A percentile compares a stretch with the other conserved stretches of the same genome.
These are phyloP conservation scores for Anguilla rostrata DNA, from an alignment of 2,113 vertebrate species.

Conservation along the genomic window DNA sequence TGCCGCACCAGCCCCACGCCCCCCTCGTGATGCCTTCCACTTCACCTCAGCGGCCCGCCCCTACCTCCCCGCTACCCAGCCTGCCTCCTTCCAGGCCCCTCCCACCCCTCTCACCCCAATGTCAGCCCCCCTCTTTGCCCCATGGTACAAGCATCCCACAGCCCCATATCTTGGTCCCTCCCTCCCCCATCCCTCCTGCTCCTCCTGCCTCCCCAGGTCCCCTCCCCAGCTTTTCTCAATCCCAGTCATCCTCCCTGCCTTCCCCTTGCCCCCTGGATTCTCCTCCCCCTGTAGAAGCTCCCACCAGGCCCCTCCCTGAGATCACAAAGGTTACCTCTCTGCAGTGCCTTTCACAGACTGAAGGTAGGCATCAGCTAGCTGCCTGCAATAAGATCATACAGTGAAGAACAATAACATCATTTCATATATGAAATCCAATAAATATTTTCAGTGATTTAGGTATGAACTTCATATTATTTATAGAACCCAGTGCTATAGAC, in stretches of 20 bases:
- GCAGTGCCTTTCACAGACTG: conserved; percentile 24
- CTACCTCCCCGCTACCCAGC: conserved; percentile 41
- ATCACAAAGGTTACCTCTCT: conserved; percentile 21
- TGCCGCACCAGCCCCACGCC: conserved; percentile 33
- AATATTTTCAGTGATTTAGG: no score
- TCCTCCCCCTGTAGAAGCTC: conserved; percentile 35
- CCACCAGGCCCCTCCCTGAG: conserved; percentile 48
- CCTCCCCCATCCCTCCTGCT: conserved; percentile 34
- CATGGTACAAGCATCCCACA: conserved; percentile 1
- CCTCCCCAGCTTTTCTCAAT: not conserved
- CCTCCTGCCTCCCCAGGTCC: conserved; percentile 22
- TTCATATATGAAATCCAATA: not conserved
- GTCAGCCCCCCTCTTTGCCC: not conserved
- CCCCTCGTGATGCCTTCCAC: conserved; percentile 50
- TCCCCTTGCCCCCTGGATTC: conserved; percentile 40
- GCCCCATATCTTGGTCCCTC: conserved; percentile 39
- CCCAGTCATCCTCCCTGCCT: not conserved
- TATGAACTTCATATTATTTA: no score
- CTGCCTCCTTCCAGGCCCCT: not conserved
- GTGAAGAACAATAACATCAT: not conserved
- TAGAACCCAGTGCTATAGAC: no score
- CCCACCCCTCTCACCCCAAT: not conserved
- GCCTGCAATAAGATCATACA: not conserved
- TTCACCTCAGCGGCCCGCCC: conserved; percentile 45
- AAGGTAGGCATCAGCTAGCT: conserved; percentile 52